A percentile compares a stretch with the other conserved stretches of the same genome.
Conservation (phyloP, 1,140 invertebrate species). For the Copidosoma floridanum region DNA sequence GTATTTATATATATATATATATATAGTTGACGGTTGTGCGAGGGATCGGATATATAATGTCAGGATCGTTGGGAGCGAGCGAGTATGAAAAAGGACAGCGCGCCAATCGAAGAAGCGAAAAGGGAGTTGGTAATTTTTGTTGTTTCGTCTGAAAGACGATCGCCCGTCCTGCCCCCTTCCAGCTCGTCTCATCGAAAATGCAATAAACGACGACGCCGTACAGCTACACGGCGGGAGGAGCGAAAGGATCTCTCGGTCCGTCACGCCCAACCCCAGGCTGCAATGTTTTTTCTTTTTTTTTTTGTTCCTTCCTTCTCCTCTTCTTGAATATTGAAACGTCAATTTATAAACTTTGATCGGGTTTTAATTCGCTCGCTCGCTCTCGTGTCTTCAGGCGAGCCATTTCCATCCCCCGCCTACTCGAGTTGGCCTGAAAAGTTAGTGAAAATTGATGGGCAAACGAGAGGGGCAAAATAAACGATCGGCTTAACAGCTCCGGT, state of each 20-base stretch:
- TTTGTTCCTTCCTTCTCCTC: constrained; percentile 26
- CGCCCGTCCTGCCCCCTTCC: not conserved
- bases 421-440: constrained; percentile 27
- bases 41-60: no score
- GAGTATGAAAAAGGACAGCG: not conserved
- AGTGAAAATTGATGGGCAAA: constrained; percentile 29
- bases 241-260: constrained; percentile 11
- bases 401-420: not conserved
- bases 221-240: not conserved
- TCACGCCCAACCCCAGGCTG: constrained; percentile 21
- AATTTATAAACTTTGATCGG: constrained; percentile 54
- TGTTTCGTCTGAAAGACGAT: constrained; percentile 22
- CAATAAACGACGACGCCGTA: constrained; percentile 27
- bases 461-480: constrained; percentile 19
- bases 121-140: constrained; percentile 23
- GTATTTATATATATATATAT: no score
- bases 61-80: no score
- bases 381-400: not conserved
- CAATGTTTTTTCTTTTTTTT: constrained; percentile 25
- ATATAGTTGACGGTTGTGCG: no score
- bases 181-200: constrained; percentile 31
- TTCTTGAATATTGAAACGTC: constrained; percentile 48
- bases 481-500: constrained; percentile 23
- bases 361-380: constrained; percentile 49
- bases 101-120: constrained; percentile 27